phyloP scores from a whole-genome alignment of 1,140 invertebrate genomes.

The Nylanderia fulva region DNA sequence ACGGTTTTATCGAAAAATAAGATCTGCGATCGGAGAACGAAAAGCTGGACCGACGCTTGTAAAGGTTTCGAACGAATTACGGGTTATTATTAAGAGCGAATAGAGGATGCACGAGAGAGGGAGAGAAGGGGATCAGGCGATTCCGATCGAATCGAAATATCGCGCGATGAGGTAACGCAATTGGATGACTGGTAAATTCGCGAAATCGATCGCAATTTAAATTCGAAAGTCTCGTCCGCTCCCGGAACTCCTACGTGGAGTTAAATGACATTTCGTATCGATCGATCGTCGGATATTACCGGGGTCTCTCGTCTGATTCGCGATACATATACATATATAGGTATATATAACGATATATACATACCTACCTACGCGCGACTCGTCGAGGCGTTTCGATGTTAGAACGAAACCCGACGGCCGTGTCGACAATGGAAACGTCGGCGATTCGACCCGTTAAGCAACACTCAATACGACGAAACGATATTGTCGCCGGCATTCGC shows the following conservation, averaged over 20 bases:
- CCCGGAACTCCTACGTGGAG: slow-evolving; percentile 70
- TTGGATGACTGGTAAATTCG: slow-evolving; percentile 70
- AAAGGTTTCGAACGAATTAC: slow-evolving; percentile 13
- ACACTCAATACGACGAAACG: slow-evolving; percentile 28
- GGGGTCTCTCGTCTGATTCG: slow-evolving; percentile 27
- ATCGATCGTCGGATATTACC: slow-evolving; percentile 61
- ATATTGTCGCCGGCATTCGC: slow-evolving; percentile 33
- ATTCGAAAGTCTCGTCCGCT: slow-evolving; percentile 77
- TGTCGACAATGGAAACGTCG: slow-evolving; percentile 57
- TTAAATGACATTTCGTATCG: slow-evolving; percentile 72
- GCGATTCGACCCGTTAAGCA: slow-evolving; percentile 49
- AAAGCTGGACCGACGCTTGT: neutral
- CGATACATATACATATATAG: slow-evolving; percentile 35
- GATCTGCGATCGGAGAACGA: slow-evolving; percentile 19
- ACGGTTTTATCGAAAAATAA: slow-evolving; percentile 43
- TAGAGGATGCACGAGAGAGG: neutral
- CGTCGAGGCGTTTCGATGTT: slow-evolving; percentile 49
- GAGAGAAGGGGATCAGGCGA: slow-evolving; percentile 7
- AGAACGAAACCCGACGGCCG: slow-evolving; percentile 46
- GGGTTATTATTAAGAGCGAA: slow-evolving; percentile 13
- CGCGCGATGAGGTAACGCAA: slow-evolving; percentile 64
- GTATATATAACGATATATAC: no score
- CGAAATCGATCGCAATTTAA: slow-evolving; percentile 73
- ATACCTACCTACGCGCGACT: slow-evolving; percentile 24
- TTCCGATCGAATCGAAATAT: slow-evolving; percentile 52